Conservation (phyloP, 2,797 vertebrate species). For the Synaphobranchus kaupii region DNA sequence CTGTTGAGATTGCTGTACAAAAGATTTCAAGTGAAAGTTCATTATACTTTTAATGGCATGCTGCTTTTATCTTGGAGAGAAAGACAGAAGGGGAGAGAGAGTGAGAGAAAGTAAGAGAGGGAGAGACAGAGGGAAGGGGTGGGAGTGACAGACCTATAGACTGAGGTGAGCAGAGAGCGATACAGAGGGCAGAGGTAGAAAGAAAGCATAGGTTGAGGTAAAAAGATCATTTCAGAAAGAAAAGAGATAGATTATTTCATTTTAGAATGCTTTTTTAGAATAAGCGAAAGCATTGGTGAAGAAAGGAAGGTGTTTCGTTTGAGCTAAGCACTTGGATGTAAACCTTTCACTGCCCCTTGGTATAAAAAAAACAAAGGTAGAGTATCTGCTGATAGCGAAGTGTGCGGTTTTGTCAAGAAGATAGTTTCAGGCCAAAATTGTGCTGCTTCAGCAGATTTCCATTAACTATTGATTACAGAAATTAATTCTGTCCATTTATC, state of each 20-base stretch:
- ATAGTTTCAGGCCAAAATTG: conserved; percentile 48
- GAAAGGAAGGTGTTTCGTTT: background rate
- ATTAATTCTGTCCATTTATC: conserved; percentile 54
- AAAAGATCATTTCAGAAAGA: background rate
- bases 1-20: background rate
- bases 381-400: background rate
- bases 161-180: background rate
- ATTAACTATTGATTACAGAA: conserved; percentile 56
- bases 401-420: background rate
- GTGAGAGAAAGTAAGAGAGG: background rate
- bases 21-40: too few relatives aligned
- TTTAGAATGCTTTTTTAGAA: background rate
- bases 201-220: background rate
- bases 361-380: background rate
- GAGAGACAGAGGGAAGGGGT: background rate
- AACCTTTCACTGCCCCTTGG: background rate
- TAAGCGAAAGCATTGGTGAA: background rate
- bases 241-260: too few relatives aligned
- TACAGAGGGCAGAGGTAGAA: background rate
- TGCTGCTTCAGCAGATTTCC: conserved; percentile 43
- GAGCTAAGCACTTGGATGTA: background rate
- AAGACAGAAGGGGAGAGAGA: background rate
- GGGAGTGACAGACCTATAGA: background rate
- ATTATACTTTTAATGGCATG: background rate
- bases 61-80: background rate